These are phyloP conservation scores for Mesitornis unicolor DNA, from an alignment of 2,113 vertebrate species.

Conservation along the genomic window DNA sequence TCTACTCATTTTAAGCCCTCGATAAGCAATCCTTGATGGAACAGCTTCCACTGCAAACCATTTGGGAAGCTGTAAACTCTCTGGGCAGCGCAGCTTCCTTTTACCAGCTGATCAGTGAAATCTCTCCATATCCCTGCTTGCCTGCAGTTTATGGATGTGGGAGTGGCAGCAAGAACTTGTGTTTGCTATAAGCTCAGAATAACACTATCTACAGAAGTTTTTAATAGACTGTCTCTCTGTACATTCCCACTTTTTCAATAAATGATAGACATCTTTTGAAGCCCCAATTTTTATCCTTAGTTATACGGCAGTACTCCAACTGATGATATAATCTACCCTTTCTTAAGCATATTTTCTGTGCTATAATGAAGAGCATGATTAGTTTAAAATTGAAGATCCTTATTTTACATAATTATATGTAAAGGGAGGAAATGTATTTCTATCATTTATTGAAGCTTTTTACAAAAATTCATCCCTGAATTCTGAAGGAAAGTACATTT, in stretches of 20 bases:
- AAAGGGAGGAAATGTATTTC: slow-evolving; percentile 43
- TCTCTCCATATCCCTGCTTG: background rate
- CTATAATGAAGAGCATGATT: slow-evolving; percentile 23
- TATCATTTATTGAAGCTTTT: slow-evolving; percentile 41
- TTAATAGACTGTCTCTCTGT: slow-evolving; percentile 3
- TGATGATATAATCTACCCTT: slow-evolving; percentile 1
- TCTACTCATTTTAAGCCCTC: background rate
- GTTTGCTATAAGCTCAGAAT: background rate
- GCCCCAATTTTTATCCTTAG: slow-evolving; percentile 13
- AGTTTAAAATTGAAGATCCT: slow-evolving; percentile 26
- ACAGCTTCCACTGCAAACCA: background rate
- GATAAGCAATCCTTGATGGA: background rate
- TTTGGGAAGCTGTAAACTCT: background rate
- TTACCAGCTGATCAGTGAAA: background rate
- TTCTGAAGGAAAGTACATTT: slow-evolving; percentile 49
- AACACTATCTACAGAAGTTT: slow-evolving; percentile 19
- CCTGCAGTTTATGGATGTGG: background rate
- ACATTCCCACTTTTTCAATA: slow-evolving; percentile 20
- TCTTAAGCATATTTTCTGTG: slow-evolving; percentile 20
- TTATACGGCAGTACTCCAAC: background rate
- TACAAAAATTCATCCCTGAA: background rate
- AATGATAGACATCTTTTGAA: slow-evolving; percentile 56
- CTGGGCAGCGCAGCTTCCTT: background rate
- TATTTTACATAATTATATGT: slow-evolving; percentile 58
- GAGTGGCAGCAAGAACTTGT: slow-evolving; percentile 8